Conservation (phyloP, 1,140 invertebrate genomes). For the Drosophila obscura region DNA sequence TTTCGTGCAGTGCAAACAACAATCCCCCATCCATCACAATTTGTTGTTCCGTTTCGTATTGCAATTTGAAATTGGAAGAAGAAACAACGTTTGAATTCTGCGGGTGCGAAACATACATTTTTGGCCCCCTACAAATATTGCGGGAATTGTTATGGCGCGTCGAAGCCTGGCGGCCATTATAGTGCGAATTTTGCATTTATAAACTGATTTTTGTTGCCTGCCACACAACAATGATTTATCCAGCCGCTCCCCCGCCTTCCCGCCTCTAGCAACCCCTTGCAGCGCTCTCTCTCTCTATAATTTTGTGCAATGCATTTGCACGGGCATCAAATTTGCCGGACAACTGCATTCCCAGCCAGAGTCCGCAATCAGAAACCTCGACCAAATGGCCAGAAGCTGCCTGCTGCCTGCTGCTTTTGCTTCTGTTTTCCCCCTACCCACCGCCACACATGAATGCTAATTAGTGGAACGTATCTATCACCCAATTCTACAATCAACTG, state of each 20-base stretch:
- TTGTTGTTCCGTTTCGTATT: conserved; percentile 45
- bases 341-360: conserved; percentile 43
- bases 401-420: not conserved
- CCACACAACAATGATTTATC: conserved; percentile 32
- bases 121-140: conserved; percentile 32
- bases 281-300: conserved; percentile 7
- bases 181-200: conserved; percentile 81
- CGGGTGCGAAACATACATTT: conserved; percentile 19
- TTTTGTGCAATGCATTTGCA: conserved; percentile 53
- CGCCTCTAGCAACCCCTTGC: conserved; percentile 13
- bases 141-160: conserved; percentile 59
- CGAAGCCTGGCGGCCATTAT: conserved; percentile 60
- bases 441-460: conserved; percentile 27
- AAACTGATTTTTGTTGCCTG: conserved; percentile 65
- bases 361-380: conserved; percentile 4
- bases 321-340: conserved; percentile 60
- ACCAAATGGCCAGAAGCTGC: conserved; percentile 34
- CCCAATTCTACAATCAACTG: conserved; percentile 1
- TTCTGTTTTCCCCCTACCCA: not conserved
- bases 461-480: conserved; percentile 35
- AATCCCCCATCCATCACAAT: conserved; percentile 72
- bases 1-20: conserved; percentile 67
- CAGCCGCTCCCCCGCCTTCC: not conserved
- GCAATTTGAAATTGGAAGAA: conserved; percentile 4
- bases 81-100: not conserved